These are phyloP conservation scores for Hanleya hanleyi DNA, from an alignment of 2,888 invertebrate species.

Conservation along the genomic window DNA sequence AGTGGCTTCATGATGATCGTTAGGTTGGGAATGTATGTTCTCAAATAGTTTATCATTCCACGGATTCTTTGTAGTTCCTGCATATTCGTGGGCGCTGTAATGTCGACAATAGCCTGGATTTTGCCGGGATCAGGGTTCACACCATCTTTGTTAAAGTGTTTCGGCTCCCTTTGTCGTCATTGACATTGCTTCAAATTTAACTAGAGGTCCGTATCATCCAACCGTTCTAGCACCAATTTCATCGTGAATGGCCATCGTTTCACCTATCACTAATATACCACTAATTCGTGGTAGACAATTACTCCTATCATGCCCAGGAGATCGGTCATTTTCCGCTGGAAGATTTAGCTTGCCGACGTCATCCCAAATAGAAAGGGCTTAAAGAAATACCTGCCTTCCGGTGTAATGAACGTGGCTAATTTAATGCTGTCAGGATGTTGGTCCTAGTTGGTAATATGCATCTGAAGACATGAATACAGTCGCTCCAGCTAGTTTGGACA, in stretches of 20 bases:
- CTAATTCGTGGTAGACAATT: constrained; percentile 13
- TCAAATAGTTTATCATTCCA: too few relatives aligned
- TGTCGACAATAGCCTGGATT: neutral
- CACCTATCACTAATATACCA: constrained; percentile 25
- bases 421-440: constrained; percentile 1
- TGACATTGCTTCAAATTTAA: too few relatives aligned
- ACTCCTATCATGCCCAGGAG: constrained; percentile 8
- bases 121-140: neutral
- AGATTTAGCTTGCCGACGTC: constrained; percentile 18
- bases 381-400: constrained; percentile 16
- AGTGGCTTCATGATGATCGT: constrained; percentile 21
- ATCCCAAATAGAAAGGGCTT: constrained; percentile 19
- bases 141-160: constrained; percentile 18
- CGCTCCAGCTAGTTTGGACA: too few relatives aligned
- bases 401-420: constrained; percentile 27
- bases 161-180: too few relatives aligned
- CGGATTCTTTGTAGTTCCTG: too few relatives aligned
- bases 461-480: too few relatives aligned
- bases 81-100: constrained; percentile 14
- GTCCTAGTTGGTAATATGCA: too few relatives aligned
- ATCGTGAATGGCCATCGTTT: neutral
- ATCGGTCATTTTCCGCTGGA: constrained; percentile 22
- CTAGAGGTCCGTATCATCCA: too few relatives aligned
- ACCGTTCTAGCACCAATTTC: too few relatives aligned
- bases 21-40: neutral